A percentile compares a stretch with the other conserved stretches of the same genome.
Conservation (phyloP, 2,797 vertebrate genomes). For the Oophaga sylvatica region DNA sequence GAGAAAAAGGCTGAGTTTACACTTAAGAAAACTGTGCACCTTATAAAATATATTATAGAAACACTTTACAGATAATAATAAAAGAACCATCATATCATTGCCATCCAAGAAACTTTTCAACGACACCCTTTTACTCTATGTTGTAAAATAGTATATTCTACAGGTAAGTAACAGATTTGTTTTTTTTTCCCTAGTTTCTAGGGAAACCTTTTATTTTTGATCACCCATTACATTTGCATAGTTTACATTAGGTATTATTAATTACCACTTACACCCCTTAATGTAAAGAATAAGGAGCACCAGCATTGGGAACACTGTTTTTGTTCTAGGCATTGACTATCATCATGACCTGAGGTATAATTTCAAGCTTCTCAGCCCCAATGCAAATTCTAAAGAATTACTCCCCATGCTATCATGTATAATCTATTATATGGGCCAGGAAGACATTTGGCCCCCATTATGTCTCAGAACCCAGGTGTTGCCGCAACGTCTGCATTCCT, state of each 20-base stretch:
- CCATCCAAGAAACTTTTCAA: not conserved
- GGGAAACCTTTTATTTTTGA: not conserved
- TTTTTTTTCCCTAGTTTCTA: not conserved
- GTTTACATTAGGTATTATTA: not conserved
- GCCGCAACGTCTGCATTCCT: not conserved
- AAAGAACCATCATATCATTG: not conserved
- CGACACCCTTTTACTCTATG: not conserved
- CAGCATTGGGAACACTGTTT: not conserved
- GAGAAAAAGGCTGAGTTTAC: not conserved
- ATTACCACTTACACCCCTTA: not conserved
- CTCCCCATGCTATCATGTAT: not conserved
- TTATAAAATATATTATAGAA: not conserved
- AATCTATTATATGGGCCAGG: not conserved
- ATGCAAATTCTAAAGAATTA: not conserved
- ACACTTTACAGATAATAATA: not conserved
- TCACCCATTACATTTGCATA: not conserved
- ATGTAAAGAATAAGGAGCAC: not conserved
- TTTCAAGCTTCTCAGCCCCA: not conserved
- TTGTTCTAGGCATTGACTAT: not conserved
- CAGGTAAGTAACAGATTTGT: constrained; percentile 6
- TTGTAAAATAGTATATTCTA: not conserved
- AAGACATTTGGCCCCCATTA: not conserved
- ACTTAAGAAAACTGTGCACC: not conserved
- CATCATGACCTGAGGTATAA: not conserved
- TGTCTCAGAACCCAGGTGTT: not conserved